These are phyloP conservation scores for Eulemur mongoz DNA, from an alignment of 2,797 vertebrate genomes.

Conservation along the genomic window DNA sequence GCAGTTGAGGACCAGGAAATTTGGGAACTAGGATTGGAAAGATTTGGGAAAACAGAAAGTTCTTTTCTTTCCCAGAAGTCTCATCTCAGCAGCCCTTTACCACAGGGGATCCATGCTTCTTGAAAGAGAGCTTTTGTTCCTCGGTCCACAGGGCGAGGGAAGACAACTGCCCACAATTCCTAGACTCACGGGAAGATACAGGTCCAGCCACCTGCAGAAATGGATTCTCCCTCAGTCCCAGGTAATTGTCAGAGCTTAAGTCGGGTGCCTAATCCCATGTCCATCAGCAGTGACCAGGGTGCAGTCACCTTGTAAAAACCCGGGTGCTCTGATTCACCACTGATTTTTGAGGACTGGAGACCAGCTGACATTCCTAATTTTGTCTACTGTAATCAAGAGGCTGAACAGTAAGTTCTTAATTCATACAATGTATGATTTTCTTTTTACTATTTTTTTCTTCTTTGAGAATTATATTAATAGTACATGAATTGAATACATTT, in stretches of 20 bases:
- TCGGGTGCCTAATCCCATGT: background rate
- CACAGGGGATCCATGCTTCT: background rate
- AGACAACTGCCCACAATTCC: background rate
- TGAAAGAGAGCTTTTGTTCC: background rate
- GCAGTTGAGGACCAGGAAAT: background rate
- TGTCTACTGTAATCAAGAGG: background rate
- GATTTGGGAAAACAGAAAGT: background rate
- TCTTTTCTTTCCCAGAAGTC: background rate
- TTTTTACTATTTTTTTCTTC: background rate
- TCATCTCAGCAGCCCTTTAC: background rate
- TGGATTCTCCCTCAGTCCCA: no score
- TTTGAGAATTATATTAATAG: constrained; percentile 19
- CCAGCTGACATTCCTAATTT: background rate
- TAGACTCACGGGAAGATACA: background rate
- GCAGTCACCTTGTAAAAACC: background rate
- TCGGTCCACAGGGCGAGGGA: background rate
- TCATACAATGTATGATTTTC: background rate
- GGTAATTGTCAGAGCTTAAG: background rate
- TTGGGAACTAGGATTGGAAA: background rate
- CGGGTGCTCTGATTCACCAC: background rate
- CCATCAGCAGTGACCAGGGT: background rate
- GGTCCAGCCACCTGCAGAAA: background rate
- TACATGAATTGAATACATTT: background rate
- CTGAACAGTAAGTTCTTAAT: background rate
- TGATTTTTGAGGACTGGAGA: background rate